phyloP scores from a whole-genome alignment of 2,113 vertebrate genomes.

The Sphyrna mokarran region DNA sequence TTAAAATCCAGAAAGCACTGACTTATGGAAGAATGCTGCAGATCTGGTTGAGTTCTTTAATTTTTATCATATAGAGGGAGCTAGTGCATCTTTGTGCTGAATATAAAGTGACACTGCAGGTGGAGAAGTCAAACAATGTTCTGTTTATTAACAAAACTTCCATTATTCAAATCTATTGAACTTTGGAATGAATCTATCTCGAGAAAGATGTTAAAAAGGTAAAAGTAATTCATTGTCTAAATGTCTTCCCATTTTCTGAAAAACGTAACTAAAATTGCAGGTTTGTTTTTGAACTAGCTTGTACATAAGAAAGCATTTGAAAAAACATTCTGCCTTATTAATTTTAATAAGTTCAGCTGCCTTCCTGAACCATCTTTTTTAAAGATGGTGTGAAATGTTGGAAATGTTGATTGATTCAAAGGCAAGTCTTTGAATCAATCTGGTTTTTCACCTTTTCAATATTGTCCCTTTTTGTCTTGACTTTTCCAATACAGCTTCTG shows the following conservation, averaged over 20 bases:
- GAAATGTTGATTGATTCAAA: not conserved
- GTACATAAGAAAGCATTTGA: not conserved
- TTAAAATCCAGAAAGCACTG: not conserved
- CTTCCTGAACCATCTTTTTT: not conserved
- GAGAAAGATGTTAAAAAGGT: not conserved
- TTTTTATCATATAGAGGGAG: constrained; percentile 17
- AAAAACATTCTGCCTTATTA: not conserved
- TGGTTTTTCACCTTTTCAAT: not conserved
- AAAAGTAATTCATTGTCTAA: not conserved
- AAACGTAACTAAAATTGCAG: not conserved
- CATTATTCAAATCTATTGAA: not conserved
- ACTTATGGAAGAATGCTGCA: not conserved
- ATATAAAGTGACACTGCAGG: not conserved
- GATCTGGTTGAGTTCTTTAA: not conserved
- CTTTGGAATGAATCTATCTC: not conserved
- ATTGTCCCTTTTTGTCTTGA: not conserved
- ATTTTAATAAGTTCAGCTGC: too few species aligned
- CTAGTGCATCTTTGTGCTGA: constrained; percentile 1
- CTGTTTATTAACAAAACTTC: not conserved
- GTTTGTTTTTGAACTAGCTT: not conserved
- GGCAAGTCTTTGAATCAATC: not conserved
- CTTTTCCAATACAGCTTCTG: not conserved
- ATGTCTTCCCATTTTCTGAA: not conserved
- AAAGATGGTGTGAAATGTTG: not conserved
- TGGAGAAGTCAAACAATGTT: not conserved